These are phyloP conservation scores for Arvicanthis niloticus DNA, from an alignment of 2,113 vertebrate genomes.

Conservation along the genomic window DNA sequence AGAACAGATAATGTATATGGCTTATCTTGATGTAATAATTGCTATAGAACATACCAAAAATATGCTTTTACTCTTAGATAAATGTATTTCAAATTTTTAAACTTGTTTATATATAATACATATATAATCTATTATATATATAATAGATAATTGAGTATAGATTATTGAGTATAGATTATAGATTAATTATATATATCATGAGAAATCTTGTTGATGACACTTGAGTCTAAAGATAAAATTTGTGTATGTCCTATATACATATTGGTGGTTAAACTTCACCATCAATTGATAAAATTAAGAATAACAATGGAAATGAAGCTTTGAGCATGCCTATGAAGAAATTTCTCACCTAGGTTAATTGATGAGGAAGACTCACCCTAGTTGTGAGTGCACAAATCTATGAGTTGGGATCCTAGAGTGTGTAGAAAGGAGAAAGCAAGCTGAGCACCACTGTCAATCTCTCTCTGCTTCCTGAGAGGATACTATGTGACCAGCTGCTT, in stretches of 20 bases:
- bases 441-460: rapidly evolving
- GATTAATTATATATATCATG: not conserved
- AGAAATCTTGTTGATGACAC: not conserved
- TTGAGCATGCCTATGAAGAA: not conserved
- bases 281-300: not conserved
- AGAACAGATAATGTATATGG: not conserved
- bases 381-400: not conserved
- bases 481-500: not conserved
- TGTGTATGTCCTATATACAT: not conserved
- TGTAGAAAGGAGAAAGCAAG: not conserved
- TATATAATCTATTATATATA: not conserved
- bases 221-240: not conserved
- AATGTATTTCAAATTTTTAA: not conserved
- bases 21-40: not conserved
- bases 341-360: not conserved
- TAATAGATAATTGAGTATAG: not conserved
- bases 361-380: not conserved
- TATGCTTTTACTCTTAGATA: not conserved
- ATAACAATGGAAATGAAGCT: not conserved
- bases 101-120: not conserved
- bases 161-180: too few species aligned
- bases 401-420: not conserved
- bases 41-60: not conserved
- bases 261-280: not conserved
- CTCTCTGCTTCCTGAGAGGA: too few species aligned